Evolutionary conservation across 2,797 vertebrate genomes (phyloP), one percentile per base, ranked within the genome.

Genomic region (Schizopygopsis pylzovi): DNA sequence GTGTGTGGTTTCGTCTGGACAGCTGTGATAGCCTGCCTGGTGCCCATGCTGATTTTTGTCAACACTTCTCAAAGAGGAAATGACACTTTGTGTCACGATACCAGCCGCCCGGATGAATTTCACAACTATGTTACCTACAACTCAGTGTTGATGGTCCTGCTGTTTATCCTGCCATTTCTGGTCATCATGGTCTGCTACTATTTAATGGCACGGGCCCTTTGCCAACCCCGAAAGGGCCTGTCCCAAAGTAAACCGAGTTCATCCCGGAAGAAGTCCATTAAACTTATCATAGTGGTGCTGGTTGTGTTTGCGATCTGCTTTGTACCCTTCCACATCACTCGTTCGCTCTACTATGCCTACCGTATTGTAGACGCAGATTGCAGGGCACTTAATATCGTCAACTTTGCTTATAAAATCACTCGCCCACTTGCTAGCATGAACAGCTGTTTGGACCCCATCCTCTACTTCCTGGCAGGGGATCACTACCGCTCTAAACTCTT

Each of bases 391-490:
- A 98, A 98, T 91, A 91, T 97, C 0, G 91, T 99, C 86, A 99
- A 98, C 90, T 94, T 99, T 71, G 92, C 94, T n/a, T 99, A 98
- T 90, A 99, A 99, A 93, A 96, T 98, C 92, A 99, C 97, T 0
- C 93, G 97, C 47, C 98, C 98, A 0, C 93, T 99, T 91, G 98
- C 97, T 63, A 97, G 97, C 68, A 85, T 96, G 91, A 99, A 98
- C 93, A 98, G 98, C 91, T 99, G 97, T 91, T 95, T 99, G 0
- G 97, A 99, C 88, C 98, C 98, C 1, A 94, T 99, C 84, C 92
- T 99, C 10, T 99, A 98, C 93, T 96, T 99, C 91, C 91, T 98
- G 90, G 97, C 92, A 0, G 97, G 97, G 82, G 97, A 98, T 91
- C 96, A 95, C 63, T 98, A 97, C 87, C 95, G 96, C 68, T 92